Conservation (phyloP, 2,113 vertebrate species). For the Sinocyclocheilus maitianheensis region DNA sequence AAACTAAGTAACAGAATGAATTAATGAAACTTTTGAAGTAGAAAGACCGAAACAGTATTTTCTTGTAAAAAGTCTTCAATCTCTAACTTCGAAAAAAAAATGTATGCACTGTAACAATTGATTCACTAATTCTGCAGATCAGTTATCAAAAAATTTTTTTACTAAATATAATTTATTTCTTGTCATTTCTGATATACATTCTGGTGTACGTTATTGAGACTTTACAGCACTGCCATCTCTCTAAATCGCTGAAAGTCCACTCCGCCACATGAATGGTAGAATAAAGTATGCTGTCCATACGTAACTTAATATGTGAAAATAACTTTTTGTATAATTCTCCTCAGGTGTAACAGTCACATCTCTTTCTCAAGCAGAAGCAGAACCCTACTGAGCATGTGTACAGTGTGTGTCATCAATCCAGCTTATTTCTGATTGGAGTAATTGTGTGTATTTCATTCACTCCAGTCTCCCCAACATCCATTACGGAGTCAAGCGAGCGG, state of each 20-base stretch:
- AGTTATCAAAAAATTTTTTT: no score
- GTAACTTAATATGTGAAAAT: background rate
- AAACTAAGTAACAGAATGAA: no score
- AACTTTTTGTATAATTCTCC: background rate
- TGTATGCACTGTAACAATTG: no score
- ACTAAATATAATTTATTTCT: no score
- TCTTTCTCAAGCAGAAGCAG: background rate
- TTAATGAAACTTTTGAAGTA: no score
- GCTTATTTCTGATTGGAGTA: conserved; percentile 25
- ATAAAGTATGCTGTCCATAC: background rate
- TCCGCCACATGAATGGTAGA: background rate
- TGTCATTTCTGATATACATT: no score
- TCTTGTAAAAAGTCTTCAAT: no score
- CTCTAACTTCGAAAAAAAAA: no score
- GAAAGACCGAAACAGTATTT: no score
- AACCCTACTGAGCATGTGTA: background rate
- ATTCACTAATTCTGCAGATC: no score
- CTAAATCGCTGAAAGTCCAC: background rate
- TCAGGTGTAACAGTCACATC: background rate
- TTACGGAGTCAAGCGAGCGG: background rate
- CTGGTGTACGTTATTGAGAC: background rate
- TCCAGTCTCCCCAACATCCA: background rate
- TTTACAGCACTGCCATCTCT: background rate
- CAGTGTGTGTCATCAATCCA: background rate
- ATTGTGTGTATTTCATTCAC: background rate